Base-by-base conservation (phyloP, 2,888 invertebrate genomes). In the Drosophila paranaensis region DNA sequence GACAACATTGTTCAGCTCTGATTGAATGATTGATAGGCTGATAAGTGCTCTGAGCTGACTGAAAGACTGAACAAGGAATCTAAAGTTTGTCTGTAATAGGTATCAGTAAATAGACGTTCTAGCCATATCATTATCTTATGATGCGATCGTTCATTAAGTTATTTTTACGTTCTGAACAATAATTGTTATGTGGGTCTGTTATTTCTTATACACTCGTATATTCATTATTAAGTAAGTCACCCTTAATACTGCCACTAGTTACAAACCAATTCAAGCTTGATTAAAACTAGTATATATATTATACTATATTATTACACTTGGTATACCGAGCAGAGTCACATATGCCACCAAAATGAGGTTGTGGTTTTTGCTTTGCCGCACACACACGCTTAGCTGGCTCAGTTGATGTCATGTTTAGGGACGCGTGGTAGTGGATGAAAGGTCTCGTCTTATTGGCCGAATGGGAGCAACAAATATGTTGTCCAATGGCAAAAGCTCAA, bases 361-460 rank as follows among this genome's bases (percentile, higher is more conserved):
- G 20, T 39, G 20, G 50, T 35, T 42, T 53, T 42, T 37, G 37
- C 58, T 48, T 27, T 56, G 48, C 13, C 33, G 8, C 33, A 30
- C 33, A 33, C 40, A 40, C 40, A 40, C 6, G 40, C 20, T 45
- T 45, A 25, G 11, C 43, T 3, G 73, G 27, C 27, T 27, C 1
- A 33, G 74, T 73, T 86, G 90, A 88, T 88, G 76, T 88, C 90
- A 89, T 81, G 33, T 42, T n/a, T 2, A 4, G 13, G 14, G 9
- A 8, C 20, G 25, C 14, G 27, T 20, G 20, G 20, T 45, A 48
- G 20, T 45, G 45, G n/a, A 71, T 77, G 69, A 79, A 84, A 70
- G 61, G 65, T n/a, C 20, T 61, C 48, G 68, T 71, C 63, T 68
- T 66, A 79, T 81, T 81, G 71, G 57, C 37, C 62, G 11, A 50